phyloP scores from a whole-genome alignment of 2,888 invertebrate genomes.

The Cheilosia impressa region DNA sequence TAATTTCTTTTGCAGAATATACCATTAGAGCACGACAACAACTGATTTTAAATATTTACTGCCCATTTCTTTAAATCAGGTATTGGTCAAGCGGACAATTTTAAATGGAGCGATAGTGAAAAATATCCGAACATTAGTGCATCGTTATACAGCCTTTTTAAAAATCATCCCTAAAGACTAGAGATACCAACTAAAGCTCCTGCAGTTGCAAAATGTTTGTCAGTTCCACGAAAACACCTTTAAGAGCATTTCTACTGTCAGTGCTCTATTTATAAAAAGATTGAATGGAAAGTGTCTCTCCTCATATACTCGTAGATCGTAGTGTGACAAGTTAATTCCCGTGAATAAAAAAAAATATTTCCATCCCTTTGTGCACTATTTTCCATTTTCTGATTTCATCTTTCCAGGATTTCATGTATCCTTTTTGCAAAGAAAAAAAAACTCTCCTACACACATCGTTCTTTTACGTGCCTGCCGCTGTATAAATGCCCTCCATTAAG shows the following conservation, averaged over 20 bases:
- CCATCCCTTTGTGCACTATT: background rate
- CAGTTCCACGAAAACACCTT: background rate
- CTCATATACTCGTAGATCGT: slow-evolving; percentile 16
- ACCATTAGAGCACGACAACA: too few species aligned
- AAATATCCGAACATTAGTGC: too few species aligned
- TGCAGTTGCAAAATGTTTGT: too few species aligned
- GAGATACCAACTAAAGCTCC: too few species aligned
- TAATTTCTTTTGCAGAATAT: too few species aligned
- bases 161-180: too few species aligned
- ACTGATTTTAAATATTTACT: too few species aligned
- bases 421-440: slow-evolving; percentile 30
- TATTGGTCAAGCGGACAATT: too few species aligned
- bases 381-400: slow-evolving; percentile 42
- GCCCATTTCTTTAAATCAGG: too few species aligned
- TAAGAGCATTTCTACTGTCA: slow-evolving; percentile 8
- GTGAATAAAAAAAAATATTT: slow-evolving; percentile 2
- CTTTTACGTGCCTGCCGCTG: slow-evolving; percentile 63
- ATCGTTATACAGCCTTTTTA: too few species aligned
- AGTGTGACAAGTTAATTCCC: slow-evolving; percentile 43
- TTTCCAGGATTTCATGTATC: slow-evolving; percentile 18
- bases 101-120: too few species aligned
- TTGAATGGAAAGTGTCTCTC: slow-evolving; percentile 28
- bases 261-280: slow-evolving; percentile 16
- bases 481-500: slow-evolving; percentile 59
- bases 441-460: slow-evolving; percentile 49